Percentiles rank a stretch among this genome's conserved stretches.
phyloP scores from a whole-genome alignment of 2,797 vertebrate genomes.

The Schizothorax lantsangensis region DNA sequence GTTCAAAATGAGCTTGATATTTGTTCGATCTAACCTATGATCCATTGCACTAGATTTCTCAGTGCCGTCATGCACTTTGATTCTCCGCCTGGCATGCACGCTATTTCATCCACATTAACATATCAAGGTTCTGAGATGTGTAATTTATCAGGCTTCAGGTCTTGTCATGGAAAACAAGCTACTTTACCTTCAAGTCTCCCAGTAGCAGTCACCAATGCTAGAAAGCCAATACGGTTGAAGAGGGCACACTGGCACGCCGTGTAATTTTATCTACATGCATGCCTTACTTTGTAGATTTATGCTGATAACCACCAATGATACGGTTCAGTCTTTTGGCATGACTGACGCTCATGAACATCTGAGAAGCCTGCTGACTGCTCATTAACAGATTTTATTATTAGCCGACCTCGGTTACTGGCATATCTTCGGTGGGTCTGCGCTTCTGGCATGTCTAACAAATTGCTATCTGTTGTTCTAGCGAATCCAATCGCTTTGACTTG shows the following conservation, averaged over 20 bases:
- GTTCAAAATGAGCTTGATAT: background rate
- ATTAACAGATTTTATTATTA: conserved; percentile 75
- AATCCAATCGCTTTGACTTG: conserved; percentile 41
- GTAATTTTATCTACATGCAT: conserved; percentile 69
- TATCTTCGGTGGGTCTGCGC: conserved; percentile 63
- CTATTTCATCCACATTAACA: conserved; percentile 49
- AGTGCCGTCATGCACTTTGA: conserved; percentile 26
- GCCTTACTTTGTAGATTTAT: conserved; percentile 66
- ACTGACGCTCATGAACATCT: conserved; percentile 58
- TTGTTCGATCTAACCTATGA: background rate
- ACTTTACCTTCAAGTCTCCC: conserved; percentile 60
- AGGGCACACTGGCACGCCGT: conserved; percentile 62
- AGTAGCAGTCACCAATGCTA: conserved; percentile 60
- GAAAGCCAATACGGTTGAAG: conserved; percentile 71
- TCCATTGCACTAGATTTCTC: background rate
- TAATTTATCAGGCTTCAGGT: conserved; percentile 68
- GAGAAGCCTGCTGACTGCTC: conserved; percentile 61
- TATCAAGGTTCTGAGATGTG: conserved; percentile 53
- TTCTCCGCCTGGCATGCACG: conserved; percentile 58
- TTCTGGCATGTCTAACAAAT: conserved; percentile 57
- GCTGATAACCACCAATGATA: conserved; percentile 66
- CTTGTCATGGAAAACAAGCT: conserved; percentile 64
- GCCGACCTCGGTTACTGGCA: conserved; percentile 64
- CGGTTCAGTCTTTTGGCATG: conserved; percentile 56
- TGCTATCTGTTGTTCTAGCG: conserved; percentile 50